Evolutionary conservation across 1,140 invertebrate genomes (phyloP), one percentile per base, ranked within the genome.

Genomic region (Chymomyza costata): DNA sequence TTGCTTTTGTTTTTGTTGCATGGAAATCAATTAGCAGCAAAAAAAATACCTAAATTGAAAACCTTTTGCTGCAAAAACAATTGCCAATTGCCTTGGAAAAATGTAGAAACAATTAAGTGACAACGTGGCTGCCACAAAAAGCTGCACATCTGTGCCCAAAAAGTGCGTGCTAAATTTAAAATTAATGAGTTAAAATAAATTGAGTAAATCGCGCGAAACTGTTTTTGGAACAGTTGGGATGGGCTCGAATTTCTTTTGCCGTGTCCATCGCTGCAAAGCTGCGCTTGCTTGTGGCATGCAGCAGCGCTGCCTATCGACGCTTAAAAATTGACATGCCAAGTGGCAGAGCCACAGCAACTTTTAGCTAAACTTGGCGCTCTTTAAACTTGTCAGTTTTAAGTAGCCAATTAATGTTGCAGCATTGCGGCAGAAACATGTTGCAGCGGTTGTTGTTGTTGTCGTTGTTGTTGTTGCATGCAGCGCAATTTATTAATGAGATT

Each of bases 401-500:
- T 66, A 78, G 70, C 60, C 70, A 74, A 74, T 74, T 74, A 76
- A 76, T 78, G 71, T 78, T 74, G 60, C 65, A 58, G 68, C 67
- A 31, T 34, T 19, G 32, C 60, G 30, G 28, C 45, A 38, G 8
- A 31, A 11, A 21, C 52, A 25, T 15, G 50, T 46, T 34, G 28
- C 31, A 43, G 43, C 69, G 51, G 31, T 53, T 46, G 51, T 60
- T 76, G 70, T 76, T 63, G 60, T 49, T 54, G 25, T 48, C 18
- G 19, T 39, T 39, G 47, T 49, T 38, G 25, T 14, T 48, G 32
- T 63, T 76, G 70, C 80, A 83, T 82, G 73, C 69, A 59, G 80
- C 43, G 80, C 80, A 74, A 83, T 82, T 82, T 83, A 83, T 83
- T 83, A 83, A 83, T 83, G 80, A 83, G 80, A 82, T 80, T 82